Percentiles rank a stretch among this genome's conserved stretches.
Evolutionary conservation across 2,888 invertebrate genomes (phyloP).

Genomic region (Lydus trimaculatus): DNA sequence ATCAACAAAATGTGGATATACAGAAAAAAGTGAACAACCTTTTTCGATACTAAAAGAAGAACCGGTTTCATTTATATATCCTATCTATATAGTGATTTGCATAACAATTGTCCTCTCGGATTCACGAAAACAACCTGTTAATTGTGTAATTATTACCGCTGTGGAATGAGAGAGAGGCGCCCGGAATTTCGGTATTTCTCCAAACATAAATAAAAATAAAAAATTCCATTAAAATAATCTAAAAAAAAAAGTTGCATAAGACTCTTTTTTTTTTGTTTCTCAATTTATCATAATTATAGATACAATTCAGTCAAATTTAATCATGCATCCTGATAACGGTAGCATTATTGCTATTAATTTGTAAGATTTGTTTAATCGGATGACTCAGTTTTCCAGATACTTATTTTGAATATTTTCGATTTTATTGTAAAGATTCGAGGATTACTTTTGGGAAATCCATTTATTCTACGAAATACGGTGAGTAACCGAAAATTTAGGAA

Average conservation of each 20-base stretch:
- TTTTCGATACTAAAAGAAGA: conserved; percentile 43
- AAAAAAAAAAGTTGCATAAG: background rate
- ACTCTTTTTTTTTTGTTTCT: background rate
- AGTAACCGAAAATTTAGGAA: background rate
- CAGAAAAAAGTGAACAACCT: conserved; percentile 59
- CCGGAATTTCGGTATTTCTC: background rate
- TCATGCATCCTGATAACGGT: background rate
- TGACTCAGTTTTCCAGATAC: background rate
- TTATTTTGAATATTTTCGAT: background rate
- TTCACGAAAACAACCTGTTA: conserved; percentile 59
- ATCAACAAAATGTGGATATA: background rate
- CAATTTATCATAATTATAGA: background rate
- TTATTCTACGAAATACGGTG: background rate
- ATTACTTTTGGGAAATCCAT: no score
- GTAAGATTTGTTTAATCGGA: background rate
- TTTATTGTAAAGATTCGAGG: background rate
- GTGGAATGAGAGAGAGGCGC: conserved; percentile 5
- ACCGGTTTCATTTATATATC: conserved; percentile 50
- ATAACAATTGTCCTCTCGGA: conserved; percentile 60
- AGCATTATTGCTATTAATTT: background rate
- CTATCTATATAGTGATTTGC: conserved; percentile 49
- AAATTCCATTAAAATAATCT: no score
- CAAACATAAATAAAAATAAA: background rate
- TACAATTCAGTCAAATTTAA: background rate
- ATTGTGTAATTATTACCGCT: conserved; percentile 55